phyloP scores from a whole-genome alignment of 2,888 invertebrate species.

The Ceratothoa steindachneri region DNA sequence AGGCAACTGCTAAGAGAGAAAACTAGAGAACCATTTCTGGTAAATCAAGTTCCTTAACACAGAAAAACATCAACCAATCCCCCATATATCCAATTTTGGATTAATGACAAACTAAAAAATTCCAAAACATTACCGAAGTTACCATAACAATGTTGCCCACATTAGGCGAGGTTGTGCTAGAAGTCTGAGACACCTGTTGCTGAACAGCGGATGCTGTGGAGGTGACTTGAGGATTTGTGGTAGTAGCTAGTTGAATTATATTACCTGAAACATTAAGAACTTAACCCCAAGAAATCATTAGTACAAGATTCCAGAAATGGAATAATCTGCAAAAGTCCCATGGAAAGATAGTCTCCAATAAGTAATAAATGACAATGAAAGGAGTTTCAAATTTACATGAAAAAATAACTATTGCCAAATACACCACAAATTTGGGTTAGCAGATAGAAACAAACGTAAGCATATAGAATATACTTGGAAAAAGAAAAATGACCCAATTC shows the following conservation, averaged over 20 bases:
- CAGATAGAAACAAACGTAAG: no score
- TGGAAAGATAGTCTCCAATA: background rate
- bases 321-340: background rate
- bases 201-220: slow-evolving; percentile 13
- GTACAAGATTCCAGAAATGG: slow-evolving; percentile 21
- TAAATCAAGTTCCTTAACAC: no score
- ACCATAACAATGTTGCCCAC: slow-evolving; percentile 49
- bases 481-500: no score
- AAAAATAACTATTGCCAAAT: background rate
- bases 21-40: no score
- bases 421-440: background rate
- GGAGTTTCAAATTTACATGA: background rate
- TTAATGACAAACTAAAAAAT: no score
- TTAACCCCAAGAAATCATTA: slow-evolving; percentile 51
- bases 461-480: no score
- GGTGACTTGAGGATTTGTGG: slow-evolving; percentile 51
- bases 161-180: slow-evolving; percentile 19
- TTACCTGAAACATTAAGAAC: slow-evolving; percentile 73
- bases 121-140: slow-evolving; percentile 53
- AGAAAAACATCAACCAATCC: no score
- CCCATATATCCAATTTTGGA: no score
- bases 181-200: slow-evolving; percentile 8
- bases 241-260: slow-evolving; percentile 62
- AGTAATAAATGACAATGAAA: background rate
- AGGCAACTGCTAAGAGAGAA: slow-evolving; percentile 59